phyloP scores from a whole-genome alignment of 2,888 invertebrate genomes.

The Stenodema calcarata region DNA sequence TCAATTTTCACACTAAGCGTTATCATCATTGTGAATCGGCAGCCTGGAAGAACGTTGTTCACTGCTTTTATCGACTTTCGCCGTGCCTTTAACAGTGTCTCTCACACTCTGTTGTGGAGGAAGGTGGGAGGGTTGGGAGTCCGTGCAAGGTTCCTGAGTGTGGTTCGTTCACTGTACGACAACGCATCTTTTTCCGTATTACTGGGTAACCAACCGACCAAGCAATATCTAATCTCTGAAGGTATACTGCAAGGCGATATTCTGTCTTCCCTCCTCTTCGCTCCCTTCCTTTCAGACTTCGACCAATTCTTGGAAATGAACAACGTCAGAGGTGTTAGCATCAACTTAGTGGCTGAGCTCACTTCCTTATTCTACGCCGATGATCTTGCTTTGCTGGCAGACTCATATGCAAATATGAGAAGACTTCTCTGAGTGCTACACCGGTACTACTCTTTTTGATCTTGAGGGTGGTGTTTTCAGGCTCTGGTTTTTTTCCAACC shows the following conservation, averaged over 20 bases:
- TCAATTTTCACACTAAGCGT: not conserved
- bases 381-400: not conserved
- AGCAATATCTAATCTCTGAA: not conserved
- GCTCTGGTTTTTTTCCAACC: too few relatives aligned
- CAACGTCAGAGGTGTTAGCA: not conserved
- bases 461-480: too few relatives aligned
- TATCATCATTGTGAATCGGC: not conserved
- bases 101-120: not conserved
- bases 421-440: not conserved
- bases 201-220: too few relatives aligned
- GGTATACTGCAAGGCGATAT: not conserved
- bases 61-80: not conserved
- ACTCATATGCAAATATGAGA: not conserved
- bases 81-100: not conserved
- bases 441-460: not conserved
- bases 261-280: conserved; percentile 4
- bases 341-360: not conserved
- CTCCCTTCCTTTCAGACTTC: not conserved
- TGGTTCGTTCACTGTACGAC: not conserved
- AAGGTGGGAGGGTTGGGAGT: not conserved
- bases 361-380: not conserved
- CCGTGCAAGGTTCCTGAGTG: not conserved
- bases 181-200: not conserved
- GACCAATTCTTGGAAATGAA: not conserved
- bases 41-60: not conserved